These are phyloP conservation scores for Clepsis dumicolana DNA, from an alignment of 2,888 invertebrate genomes.

Conservation along the genomic window DNA sequence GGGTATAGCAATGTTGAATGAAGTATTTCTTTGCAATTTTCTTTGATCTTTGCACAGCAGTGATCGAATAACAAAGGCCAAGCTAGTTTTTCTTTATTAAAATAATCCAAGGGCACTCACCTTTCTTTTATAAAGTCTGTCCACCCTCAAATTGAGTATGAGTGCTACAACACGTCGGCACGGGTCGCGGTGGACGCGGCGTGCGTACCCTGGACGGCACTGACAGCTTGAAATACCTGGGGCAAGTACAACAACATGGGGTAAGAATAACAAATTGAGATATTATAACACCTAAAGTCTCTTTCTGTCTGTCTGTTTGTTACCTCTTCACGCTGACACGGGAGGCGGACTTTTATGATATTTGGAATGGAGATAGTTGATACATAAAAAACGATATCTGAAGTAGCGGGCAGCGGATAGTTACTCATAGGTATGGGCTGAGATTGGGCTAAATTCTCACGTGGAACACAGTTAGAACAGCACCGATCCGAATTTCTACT, in stretches of 20 bases:
- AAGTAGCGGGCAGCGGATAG: too few relatives aligned
- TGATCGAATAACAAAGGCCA: neutral
- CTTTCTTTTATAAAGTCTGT: slow-evolving; percentile 92
- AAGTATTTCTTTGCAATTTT: too few relatives aligned
- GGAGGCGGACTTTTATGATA: too few relatives aligned
- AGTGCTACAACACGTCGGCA: slow-evolving; percentile 93
- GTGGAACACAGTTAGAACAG: too few relatives aligned
- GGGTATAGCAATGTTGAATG: neutral
- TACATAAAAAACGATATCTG: too few relatives aligned
- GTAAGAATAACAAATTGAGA: neutral
- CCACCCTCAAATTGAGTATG: slow-evolving; percentile 92
- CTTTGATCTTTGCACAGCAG: neutral
- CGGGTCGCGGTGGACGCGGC: slow-evolving; percentile 90
- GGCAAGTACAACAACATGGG: neutral
- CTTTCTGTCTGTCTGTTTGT: neutral
- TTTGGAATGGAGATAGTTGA: too few relatives aligned
- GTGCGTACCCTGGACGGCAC: slow-evolving; percentile 92
- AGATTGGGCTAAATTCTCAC: too few relatives aligned
- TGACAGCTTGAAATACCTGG: slow-evolving; percentile 94
- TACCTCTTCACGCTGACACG: too few relatives aligned
- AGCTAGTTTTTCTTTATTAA: neutral
- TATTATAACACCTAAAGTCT: neutral
- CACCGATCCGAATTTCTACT: too few relatives aligned
- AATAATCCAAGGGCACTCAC: slow-evolving; percentile 50
- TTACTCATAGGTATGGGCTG: too few relatives aligned